Evolutionary conservation across 1,140 invertebrate species (phyloP), one percentile per base, ranked within the genome.

Genomic region (Acyrthosiphon pisum): DNA sequence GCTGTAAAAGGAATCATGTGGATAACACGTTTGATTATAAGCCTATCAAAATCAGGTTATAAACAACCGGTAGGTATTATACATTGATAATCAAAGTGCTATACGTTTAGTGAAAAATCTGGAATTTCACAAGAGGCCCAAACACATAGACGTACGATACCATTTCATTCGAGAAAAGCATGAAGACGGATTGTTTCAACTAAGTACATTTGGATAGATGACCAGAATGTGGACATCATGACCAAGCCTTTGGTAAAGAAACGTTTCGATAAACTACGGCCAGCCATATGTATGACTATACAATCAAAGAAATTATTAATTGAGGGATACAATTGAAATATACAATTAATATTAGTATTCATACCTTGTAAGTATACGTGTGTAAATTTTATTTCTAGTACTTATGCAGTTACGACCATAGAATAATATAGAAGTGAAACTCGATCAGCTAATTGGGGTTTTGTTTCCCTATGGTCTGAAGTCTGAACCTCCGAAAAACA

Each of bases 281-380:
- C 86, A 46, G 86, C 11, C 8, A 87, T 87, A 87, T 9, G 9
- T 30, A 30, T 87, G 8, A 87, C 41, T 30, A 44, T 30, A 44
- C 22, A 87, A 87, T 46, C 44, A 87, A 87, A 50, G 30, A 87
- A 87, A 87, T 87, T 37, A 87, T 87, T 87, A 87, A 87, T 87
- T 46, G 30, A 87, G 30, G 30, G 84, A 48, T 9, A 7, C 4
- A 48, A 30, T 87, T 87, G 44, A 87, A 87, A 48, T 83, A 48
- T 87, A 35, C 30, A 87, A 87, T 87, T 48, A 48, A 87, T 87
- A 87, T 76, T 56, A 26, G 53, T 56, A 56, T 56, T 56, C 53
- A 26, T 1, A 26, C 0, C 8, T 26, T 56, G 53, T 56, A 23
- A 56, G 23, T 37, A 37, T 0, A 56, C 26, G 23, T 26, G 26